Base-by-base conservation (phyloP, 2,797 vertebrate species). In the Tolypeutes matacus region DNA sequence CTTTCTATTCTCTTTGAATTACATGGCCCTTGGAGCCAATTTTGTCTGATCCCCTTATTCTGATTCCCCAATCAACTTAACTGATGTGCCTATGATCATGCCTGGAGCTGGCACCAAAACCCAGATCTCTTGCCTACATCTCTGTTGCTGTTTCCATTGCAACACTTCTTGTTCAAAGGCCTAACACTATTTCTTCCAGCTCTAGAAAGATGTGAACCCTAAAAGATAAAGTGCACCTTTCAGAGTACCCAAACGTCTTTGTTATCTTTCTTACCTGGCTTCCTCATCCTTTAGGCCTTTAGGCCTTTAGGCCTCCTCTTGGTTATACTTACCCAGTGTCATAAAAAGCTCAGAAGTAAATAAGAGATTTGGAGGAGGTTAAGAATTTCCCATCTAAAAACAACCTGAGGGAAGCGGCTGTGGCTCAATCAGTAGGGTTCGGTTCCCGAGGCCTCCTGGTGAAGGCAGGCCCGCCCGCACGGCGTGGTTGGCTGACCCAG, bases 1-100 rank as follows among this genome's bases (percentile, higher is more conserved):
- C 77, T 93, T 96, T 83, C 64, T 91, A 10, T 95, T 93, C 70
- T 83, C 62, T 90, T 85, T 89, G 80, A 91, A 76, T 88, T 90
- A 21, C 64, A 89, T 5, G 1, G 75, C 42, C 62, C 65, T 86
- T 25, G 27, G 76, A 90, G 42, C 70, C 56, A 81, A 34, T 39
- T 92, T 93, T 81, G 20, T 94, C 83, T 27, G 49, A 0, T 92
- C 27, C 14, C 31, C 29, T 83, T 67, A 13, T 56, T 81, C 51
- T 27, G 73, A 87, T 60, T 46, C 34, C 34, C 51, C 13, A n/a
- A n/a, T 1, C 7, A 12, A 80, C 23, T 73, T 65, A 87, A 51
- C 46, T 51, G 46, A 58, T 67, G n/a, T 77, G 8, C 31, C 72
- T 27, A 0, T 69, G 65, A n/a, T 67, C 29, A 58, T 8, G 8